Evolutionary conservation across 2,113 vertebrate genomes (phyloP), one percentile per base, ranked within the genome.

Genomic region (Acanthisitta chloris): DNA sequence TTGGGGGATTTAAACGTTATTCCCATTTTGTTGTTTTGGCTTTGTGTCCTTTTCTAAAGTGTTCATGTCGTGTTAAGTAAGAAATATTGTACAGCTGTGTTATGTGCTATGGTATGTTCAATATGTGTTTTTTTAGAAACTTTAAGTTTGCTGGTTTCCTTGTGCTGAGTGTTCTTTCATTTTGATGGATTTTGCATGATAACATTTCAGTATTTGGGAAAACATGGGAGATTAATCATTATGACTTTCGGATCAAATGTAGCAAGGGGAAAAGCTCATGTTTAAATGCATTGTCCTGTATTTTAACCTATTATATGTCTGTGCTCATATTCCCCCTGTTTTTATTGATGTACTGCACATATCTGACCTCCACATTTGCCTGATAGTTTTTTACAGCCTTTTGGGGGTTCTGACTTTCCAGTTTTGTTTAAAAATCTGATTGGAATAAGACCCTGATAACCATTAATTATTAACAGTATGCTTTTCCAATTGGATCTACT

Each of bases 281-380:
- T 95, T 94, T 95, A 96, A 96, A 92, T 79, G 80, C 86, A 69
- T 55, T 97, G 97, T 97, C 96, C 78, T 94, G 96, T 96, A 96
- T 92, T 93, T 96, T 97, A 92, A 88, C 74, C 58, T 94, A 81
- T 36, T 97, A 45, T 61, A 67, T 94, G 97, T 97, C 65, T 96
- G 92, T 92, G 86, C 86, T 92, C 93, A 31, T 70, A 73, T 87
- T 85, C 67, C 73, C 65, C 28, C 38, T 36, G 45, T 88, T 86
- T 88, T 91, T 89, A 84, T 62, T 28, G 80, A 94, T 83, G 76
- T 88, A 49, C 94, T 97, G 97, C 96, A 96, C 92, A 54, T 90
- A 96, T 89, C 62, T 89, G 73, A 92, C 97, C 82, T 76, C 67
- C 36, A 31, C 5, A 3, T 57, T 14, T 89, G 76, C 58, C 40